Evolutionary conservation across 2,797 vertebrate genomes (phyloP), one percentile per base, ranked within the genome.

Genomic region (Gastrophryne carolinensis): DNA sequence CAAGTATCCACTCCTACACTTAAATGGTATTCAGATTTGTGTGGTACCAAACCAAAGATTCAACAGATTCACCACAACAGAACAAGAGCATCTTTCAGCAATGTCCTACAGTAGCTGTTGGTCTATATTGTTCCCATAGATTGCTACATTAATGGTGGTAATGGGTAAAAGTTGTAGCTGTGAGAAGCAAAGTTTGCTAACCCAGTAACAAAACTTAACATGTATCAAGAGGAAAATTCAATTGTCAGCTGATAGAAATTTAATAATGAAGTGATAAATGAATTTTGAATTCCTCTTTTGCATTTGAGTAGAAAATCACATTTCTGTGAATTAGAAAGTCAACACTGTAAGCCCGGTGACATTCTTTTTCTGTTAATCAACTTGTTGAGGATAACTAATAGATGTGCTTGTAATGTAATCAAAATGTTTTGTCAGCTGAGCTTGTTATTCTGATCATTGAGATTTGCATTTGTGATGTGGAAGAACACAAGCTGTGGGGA

Each of bases 351-450:
- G 53, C 63, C n/a, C 5, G 8, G 54, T 60, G 54, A 61, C 30
- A 39, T 50, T 67, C 58, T 60, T 62, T 58, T 37, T 23, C 50
- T 67, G 30, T 52, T 75, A 67, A 75, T 67, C 63, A 75, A 50
- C 62, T 66, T 75, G 56, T 75, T 67, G 63, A 58, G 53, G 27
- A 75, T 67, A 67, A 75, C 63, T 67, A 75, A 67, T 75, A 58
- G 54, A 75, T 65, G 29, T 37, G 30, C 53, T 60, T 75, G 72
- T 49, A 67, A 67, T 50, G 39, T 75, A 75, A 75, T 75, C 72
- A 67, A 60, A 73, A 60, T 75, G 72, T 67, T 67, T 50, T 75
- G 63, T 58, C 72, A 67, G 63, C 39, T 52, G 39, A 67, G 41
- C 66, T 75, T 75, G 72, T 67, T 75, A 67, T 75, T 60, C 53